These are phyloP conservation scores for Spea bombifrons DNA, from an alignment of 2,113 vertebrate genomes.

Conservation along the genomic window DNA sequence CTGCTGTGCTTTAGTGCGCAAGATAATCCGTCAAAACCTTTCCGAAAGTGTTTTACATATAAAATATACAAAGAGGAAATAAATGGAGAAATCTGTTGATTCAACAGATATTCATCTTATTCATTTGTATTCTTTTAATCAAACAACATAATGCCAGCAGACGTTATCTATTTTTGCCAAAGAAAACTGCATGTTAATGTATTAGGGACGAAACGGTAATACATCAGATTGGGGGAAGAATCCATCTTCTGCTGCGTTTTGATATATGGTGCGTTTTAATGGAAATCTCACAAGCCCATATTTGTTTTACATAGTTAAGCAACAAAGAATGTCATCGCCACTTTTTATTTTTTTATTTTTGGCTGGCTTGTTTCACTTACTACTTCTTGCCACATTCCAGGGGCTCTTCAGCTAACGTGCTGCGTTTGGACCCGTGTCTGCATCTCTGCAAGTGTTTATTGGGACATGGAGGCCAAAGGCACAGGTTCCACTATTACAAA, in stretches of 20 bases:
- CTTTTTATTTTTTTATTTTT: background rate
- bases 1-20: conserved; percentile 17
- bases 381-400: too few species aligned
- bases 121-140: conserved; percentile 39
- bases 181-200: conserved; percentile 41
- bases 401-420: too few species aligned
- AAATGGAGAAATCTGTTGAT: conserved; percentile 33
- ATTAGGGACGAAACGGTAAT: conserved; percentile 16
- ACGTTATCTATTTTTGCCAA: conserved; percentile 39
- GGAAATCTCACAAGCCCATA: conserved; percentile 23
- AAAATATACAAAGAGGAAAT: conserved; percentile 27
- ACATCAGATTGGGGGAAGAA: conserved; percentile 2
- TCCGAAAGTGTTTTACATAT: conserved; percentile 20
- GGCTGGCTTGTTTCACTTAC: too few species aligned
- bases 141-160: conserved; percentile 34
- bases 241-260: conserved; percentile 29
- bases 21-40: conserved; percentile 26
- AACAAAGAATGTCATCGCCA: background rate
- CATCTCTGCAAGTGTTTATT: too few species aligned
- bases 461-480: too few species aligned
- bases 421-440: too few species aligned
- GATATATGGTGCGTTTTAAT: conserved; percentile 28
- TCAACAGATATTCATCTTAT: conserved; percentile 44
- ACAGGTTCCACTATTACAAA: too few species aligned
- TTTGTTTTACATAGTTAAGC: conserved; percentile 26